A percentile compares a stretch with the other conserved stretches of the same genome.
Conservation (phyloP, 2,888 invertebrate genomes). For the Argyresthia albistria region DNA sequence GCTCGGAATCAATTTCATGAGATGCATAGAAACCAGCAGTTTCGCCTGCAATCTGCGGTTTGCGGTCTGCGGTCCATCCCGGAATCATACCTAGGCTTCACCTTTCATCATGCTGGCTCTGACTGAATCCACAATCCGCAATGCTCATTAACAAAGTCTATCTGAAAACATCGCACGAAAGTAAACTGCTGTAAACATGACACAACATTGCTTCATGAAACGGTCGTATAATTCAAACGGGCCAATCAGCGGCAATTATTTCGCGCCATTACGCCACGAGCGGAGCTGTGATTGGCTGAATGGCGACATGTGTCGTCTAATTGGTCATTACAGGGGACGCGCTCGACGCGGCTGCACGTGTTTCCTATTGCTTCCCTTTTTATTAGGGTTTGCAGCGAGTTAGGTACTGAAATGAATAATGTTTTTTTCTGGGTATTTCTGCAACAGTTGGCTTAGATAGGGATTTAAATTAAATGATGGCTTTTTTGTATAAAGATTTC, state of each 20-base stretch:
- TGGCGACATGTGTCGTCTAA: constrained; percentile 10
- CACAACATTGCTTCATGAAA: background rate
- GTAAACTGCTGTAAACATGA: background rate
- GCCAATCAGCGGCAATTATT: constrained; percentile 10
- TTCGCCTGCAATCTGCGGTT: too few relatives aligned
- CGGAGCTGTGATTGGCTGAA: constrained; percentile 1
- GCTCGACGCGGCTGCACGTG: constrained; percentile 8
- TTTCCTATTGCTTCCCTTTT: constrained; percentile 7
- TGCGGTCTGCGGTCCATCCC: too few relatives aligned
- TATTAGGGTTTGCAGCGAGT: background rate
- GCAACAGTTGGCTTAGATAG: too few relatives aligned
- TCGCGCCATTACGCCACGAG: constrained; percentile 3
- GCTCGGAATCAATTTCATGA: too few relatives aligned
- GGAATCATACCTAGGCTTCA: too few relatives aligned
- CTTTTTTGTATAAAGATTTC: too few relatives aligned
- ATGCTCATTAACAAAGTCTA: background rate
- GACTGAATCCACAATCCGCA: constrained; percentile 1
- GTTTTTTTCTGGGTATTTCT: too few relatives aligned
- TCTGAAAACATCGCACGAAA: background rate
- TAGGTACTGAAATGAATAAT: too few relatives aligned
- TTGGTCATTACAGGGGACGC: constrained; percentile 11
- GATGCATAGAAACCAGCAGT: too few relatives aligned
- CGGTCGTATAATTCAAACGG: constrained; percentile 4
- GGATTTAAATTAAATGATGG: too few relatives aligned
- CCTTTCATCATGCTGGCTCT: background rate